Conservation (phyloP, 2,888 invertebrate genomes). For the Eilema caniola region DNA sequence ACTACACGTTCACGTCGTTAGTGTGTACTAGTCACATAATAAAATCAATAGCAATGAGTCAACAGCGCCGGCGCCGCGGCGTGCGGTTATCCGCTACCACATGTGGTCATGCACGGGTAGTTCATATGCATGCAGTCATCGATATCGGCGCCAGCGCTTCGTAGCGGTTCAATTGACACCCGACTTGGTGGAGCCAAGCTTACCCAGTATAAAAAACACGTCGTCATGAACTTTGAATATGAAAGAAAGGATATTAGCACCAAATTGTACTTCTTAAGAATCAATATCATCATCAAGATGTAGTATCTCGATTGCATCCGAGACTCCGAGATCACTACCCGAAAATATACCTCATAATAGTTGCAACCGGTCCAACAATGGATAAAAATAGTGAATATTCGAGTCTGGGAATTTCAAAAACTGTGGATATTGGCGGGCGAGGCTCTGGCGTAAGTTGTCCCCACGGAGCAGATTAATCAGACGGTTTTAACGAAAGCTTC, state of each 20-base stretch:
- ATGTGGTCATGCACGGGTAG: constrained; percentile 15
- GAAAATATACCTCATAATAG: too few species aligned
- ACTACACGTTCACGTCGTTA: too few species aligned
- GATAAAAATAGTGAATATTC: neutral
- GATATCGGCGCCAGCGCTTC: constrained; percentile 11
- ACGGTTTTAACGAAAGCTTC: too few species aligned
- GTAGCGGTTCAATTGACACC: constrained; percentile 7
- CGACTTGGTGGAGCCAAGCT: constrained; percentile 13
- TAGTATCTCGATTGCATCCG: too few species aligned
- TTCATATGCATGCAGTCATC: neutral
- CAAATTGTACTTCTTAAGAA: neutral
- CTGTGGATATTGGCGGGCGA: too few species aligned
- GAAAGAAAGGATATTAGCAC: too few species aligned
- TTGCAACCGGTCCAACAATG: neutral
- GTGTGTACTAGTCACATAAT: neutral
- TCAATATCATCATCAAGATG: neutral
- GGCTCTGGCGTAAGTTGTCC: too few species aligned
- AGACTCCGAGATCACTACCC: too few species aligned
- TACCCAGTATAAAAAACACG: neutral
- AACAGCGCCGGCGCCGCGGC: constrained; percentile 1
- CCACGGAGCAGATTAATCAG: neutral
- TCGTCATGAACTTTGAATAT: neutral
- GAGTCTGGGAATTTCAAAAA: too few species aligned
- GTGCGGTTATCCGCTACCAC: constrained; percentile 1
- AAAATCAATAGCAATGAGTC: constrained; percentile 8